Evolutionary conservation across 2,113 vertebrate genomes (phyloP).

Genomic region (Heptranchias perlo): DNA sequence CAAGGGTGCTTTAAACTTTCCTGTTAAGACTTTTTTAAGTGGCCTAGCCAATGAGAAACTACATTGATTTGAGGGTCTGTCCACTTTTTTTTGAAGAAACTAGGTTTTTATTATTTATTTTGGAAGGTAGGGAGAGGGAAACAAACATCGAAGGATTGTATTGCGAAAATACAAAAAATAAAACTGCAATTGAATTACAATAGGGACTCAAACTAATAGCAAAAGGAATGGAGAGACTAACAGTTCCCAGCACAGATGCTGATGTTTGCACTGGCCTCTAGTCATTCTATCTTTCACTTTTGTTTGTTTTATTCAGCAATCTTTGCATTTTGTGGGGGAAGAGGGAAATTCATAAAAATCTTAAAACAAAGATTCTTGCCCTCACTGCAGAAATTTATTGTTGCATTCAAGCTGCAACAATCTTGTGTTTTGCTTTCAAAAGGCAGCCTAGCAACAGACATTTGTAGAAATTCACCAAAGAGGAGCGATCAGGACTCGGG

Average conservation of each 20-base stretch:
- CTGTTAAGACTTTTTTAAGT: neutral
- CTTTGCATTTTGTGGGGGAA: neutral
- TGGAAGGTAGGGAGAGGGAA: neutral
- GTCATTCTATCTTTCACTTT: neutral
- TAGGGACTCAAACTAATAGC: neutral
- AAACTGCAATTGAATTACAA: neutral
- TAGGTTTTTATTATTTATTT: neutral
- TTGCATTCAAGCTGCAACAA: neutral
- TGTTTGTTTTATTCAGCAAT: neutral
- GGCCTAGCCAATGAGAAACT: neutral
- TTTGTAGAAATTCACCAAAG: neutral
- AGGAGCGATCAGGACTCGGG: neutral
- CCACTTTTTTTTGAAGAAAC: neutral
- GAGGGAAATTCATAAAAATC: neutral
- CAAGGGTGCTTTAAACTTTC: neutral
- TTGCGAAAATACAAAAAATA: no score
- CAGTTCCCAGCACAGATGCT: neutral
- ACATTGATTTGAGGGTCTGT: no score
- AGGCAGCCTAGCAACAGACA: neutral
- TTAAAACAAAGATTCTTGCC: neutral
- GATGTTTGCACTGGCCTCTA: neutral
- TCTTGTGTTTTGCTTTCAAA: neutral
- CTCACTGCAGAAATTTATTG: neutral
- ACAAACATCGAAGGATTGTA: neutral
- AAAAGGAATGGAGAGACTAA: neutral